Evolutionary conservation across 2,888 invertebrate species (phyloP), one percentile per base, ranked within the genome.

Genomic region (Coleophora flavipennella): DNA sequence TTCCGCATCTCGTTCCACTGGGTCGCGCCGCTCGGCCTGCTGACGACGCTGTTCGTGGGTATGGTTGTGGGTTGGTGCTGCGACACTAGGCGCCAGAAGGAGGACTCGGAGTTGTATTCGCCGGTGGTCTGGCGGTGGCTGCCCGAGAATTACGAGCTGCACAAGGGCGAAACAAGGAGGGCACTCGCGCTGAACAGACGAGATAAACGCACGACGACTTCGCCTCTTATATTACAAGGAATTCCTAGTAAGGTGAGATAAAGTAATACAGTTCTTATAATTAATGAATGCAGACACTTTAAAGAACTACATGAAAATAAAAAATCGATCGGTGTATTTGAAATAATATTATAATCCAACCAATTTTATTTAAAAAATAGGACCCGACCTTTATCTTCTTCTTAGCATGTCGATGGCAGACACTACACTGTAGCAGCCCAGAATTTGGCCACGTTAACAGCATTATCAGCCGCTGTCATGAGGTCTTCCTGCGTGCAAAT

Each of bases 1-100:
- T 94, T 93, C 73, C 89, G 92, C 8, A 59, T 94, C 33, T 93
- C 93, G 0, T 94, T 92, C 67, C 90, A 93, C 63, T 94, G 93
- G 93, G 90, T 93, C 42, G 91, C 92, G 31, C 91, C 92, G 0
- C 79, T 92, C 37, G 94, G 93, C 0, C 85, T 91, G 0, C 36
- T 86, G 0, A 86, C 90, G 0, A 92, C 92, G 0, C 58, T 94
- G 13, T 40, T 88, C 0, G 90, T 93, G 0, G 94, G 94, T 0
- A 77, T 88, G 2, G 53, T 90, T 11, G 89, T 91, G n/a, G 84
- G 83, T 2, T 77, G 63, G 59, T 45, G 68, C 13, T 71, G 65
- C 40, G 84, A 84, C 51, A 54, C 55, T 26, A 55, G 62, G 1
- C 42, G 39, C 1, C 50, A 64, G 6, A 64, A 61, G 40, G 48